Conservation (phyloP, 2,797 vertebrate species). For the Phalanger gymnotis region DNA sequence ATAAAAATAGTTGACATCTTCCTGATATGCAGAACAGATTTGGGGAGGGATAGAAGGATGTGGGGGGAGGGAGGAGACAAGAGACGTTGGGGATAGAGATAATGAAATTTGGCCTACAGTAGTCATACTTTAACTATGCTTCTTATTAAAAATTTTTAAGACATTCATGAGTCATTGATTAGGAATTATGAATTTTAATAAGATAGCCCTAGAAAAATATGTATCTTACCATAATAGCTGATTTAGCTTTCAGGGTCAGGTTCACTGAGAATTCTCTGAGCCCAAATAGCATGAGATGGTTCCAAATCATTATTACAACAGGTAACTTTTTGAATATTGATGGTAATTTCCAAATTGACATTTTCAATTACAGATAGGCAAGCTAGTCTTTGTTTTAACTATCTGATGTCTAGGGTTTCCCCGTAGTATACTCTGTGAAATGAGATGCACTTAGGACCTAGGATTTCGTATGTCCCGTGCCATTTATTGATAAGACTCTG, state of each 20-base stretch:
- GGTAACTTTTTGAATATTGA: constrained; percentile 32
- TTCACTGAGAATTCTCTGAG: constrained; percentile 49
- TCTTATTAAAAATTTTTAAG: constrained; percentile 30
- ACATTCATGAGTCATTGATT: constrained; percentile 39
- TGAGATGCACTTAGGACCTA: constrained; percentile 14
- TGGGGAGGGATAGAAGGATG: constrained; percentile 8
- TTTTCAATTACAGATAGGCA: constrained; percentile 60
- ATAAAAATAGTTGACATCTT: constrained; percentile 63
- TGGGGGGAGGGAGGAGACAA: neutral
- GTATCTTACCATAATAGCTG: constrained; percentile 16
- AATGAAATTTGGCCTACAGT: neutral
- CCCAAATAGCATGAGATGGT: neutral
- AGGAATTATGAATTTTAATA: constrained; percentile 34
- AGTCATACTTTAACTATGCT: constrained; percentile 12
- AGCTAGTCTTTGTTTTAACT: constrained; percentile 52
- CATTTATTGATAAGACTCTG: constrained; percentile 52
- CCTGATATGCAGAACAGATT: constrained; percentile 49
- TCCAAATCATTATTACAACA: constrained; percentile 46
- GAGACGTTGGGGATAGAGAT: neutral
- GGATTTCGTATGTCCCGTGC: constrained; percentile 19
- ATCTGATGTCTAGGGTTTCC: neutral
- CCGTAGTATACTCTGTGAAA: neutral
- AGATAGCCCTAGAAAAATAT: constrained; percentile 43
- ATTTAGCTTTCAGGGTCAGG: neutral
- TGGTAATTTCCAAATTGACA: constrained; percentile 42